Evolutionary conservation across 2,888 invertebrate genomes (phyloP).

Genomic region (Zygogramma bicolorata): DNA sequence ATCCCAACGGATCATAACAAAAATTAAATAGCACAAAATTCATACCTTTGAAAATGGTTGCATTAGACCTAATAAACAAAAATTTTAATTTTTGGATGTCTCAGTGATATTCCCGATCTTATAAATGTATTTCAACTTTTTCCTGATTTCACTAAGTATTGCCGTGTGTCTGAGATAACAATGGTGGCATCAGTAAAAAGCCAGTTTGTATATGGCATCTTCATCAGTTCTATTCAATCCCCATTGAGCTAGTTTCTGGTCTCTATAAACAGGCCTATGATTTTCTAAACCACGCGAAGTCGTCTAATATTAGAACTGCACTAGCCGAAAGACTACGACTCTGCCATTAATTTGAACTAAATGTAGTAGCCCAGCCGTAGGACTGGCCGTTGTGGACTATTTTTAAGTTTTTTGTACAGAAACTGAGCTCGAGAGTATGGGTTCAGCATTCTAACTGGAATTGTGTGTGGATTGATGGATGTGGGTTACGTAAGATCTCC

Average conservation of each 20-base stretch:
- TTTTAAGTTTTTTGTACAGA: conserved; percentile 27
- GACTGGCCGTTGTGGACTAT: conserved; percentile 34
- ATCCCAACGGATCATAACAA: too few species aligned
- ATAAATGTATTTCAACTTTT: too few species aligned
- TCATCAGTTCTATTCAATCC: neutral
- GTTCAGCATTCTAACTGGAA: neutral
- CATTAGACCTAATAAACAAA: too few species aligned
- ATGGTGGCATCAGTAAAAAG: too few species aligned
- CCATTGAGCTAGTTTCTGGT: neutral
- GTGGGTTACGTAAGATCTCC: neutral
- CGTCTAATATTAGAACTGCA: conserved; percentile 44
- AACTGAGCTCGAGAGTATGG: neutral
- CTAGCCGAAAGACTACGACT: conserved; percentile 37
- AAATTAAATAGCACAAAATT: too few species aligned
- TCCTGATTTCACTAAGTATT: too few species aligned
- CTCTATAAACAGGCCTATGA: conserved; percentile 7
- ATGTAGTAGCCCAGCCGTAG: conserved; percentile 11
- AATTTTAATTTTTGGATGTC: too few species aligned
- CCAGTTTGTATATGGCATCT: neutral
- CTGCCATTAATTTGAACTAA: conserved; percentile 37
- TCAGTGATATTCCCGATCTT: too few species aligned
- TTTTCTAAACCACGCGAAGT: conserved; percentile 12
- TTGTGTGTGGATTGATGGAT: neutral
- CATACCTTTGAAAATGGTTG: too few species aligned
- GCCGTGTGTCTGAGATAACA: too few species aligned